Percentiles rank a stretch among this genome's conserved stretches.
These are phyloP conservation scores for Acanthopleura granulata DNA, from an alignment of 2,888 invertebrate genomes.

Conservation along the genomic window DNA sequence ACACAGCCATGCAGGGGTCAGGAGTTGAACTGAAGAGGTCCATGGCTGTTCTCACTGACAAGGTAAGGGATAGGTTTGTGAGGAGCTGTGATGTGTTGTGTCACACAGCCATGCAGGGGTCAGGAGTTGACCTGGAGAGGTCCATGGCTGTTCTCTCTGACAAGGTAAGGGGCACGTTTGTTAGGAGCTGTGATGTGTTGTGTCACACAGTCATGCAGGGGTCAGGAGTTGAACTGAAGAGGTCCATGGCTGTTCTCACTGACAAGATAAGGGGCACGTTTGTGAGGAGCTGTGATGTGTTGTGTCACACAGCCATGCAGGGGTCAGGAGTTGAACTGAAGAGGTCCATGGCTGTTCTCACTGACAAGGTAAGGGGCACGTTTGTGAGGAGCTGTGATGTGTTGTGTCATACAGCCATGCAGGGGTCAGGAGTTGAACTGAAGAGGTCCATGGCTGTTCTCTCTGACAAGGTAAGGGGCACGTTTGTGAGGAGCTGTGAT, in stretches of 20 bases:
- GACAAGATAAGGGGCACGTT: slow-evolving; percentile 42
- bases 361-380: slow-evolving; percentile 44
- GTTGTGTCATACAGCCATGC: slow-evolving; percentile 52
- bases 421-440: slow-evolving; percentile 44
- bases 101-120: slow-evolving; percentile 48
- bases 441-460: slow-evolving; percentile 42
- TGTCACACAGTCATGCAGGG: slow-evolving; percentile 53
- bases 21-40: slow-evolving; percentile 41
- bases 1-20: slow-evolving; percentile 48
- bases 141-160: slow-evolving; percentile 44
- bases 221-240: slow-evolving; percentile 40
- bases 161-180: slow-evolving; percentile 39
- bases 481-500: slow-evolving; percentile 42
- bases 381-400: slow-evolving; percentile 42
- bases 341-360: slow-evolving; percentile 40
- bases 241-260: slow-evolving; percentile 40
- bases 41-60: slow-evolving; percentile 44
- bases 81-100: slow-evolving; percentile 52
- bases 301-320: slow-evolving; percentile 52
- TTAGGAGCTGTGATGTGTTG: slow-evolving; percentile 48
- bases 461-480: slow-evolving; percentile 45
- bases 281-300: slow-evolving; percentile 44
- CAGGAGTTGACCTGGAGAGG: slow-evolving; percentile 40
- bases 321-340: slow-evolving; percentile 45
- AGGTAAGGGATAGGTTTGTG: slow-evolving; percentile 52